These are phyloP conservation scores for Troides oblongomaculatus DNA, from an alignment of 2,888 invertebrate genomes.

Conservation along the genomic window DNA sequence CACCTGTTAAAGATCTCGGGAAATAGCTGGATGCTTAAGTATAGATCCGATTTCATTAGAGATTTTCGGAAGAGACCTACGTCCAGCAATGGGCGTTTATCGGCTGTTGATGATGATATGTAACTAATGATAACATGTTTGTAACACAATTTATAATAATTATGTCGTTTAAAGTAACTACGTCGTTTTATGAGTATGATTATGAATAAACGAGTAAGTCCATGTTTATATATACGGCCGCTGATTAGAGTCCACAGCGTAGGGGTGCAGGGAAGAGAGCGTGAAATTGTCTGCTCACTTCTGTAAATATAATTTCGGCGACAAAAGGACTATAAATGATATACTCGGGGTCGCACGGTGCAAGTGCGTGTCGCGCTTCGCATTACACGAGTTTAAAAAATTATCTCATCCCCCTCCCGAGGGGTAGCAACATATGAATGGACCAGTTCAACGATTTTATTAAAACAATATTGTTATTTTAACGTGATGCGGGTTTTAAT, in stretches of 20 bases:
- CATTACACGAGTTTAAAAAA: slow-evolving; percentile 64
- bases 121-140: neutral
- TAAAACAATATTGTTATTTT: slow-evolving; percentile 26
- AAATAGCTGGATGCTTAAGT: no score
- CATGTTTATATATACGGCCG: slow-evolving; percentile 49
- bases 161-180: neutral
- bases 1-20: no score
- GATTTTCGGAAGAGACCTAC: no score
- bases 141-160: neutral
- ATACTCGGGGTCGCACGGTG: slow-evolving; percentile 65
- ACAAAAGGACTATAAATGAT: slow-evolving; percentile 80
- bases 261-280: slow-evolving; percentile 76
- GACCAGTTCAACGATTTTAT: slow-evolving; percentile 17
- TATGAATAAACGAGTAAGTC: slow-evolving; percentile 39
- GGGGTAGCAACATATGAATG: slow-evolving; percentile 12
- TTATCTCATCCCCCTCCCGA: slow-evolving; percentile 44
- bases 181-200: neutral
- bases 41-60: no score
- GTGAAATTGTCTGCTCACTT: slow-evolving; percentile 81
- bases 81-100: no score
- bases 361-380: slow-evolving; percentile 63
- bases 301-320: slow-evolving; percentile 80
- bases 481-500: neutral
- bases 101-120: no score
- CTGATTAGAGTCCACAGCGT: slow-evolving; percentile 73